phyloP scores from a whole-genome alignment of 1,140 invertebrate genomes.

The Trachymyrmex septentrionalis region DNA sequence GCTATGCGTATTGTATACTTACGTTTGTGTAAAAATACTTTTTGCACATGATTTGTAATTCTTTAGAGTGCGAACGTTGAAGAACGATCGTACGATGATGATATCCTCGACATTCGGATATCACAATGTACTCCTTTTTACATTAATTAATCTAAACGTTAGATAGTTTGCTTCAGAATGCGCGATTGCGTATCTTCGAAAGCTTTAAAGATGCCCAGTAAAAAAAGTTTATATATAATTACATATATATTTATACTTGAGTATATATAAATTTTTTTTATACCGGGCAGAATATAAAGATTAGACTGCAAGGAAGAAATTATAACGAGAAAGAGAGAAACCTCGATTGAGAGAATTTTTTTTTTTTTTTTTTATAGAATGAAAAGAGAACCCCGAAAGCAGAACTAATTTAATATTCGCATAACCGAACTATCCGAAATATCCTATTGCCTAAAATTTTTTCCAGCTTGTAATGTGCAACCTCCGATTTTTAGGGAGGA shows the following conservation, averaged over 20 bases:
- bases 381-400: not conserved
- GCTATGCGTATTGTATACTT: not conserved
- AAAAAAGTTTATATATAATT: too few species aligned
- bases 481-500: not conserved
- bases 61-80: not conserved
- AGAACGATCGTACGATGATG: constrained; percentile 1
- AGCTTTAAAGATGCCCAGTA: not conserved
- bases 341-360: not conserved
- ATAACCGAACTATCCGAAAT: not conserved
- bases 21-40: not conserved
- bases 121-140: not conserved
- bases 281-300: too few species aligned
- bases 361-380: constrained; percentile 5
- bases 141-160: constrained; percentile 19
- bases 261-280: too few species aligned
- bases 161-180: not conserved
- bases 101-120: not conserved
- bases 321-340: not conserved
- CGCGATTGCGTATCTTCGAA: not conserved
- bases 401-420: not conserved
- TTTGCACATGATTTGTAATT: not conserved
- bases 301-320: too few species aligned
- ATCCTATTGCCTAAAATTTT: not conserved
- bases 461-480: not conserved
- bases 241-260: too few species aligned